Percentiles rank a stretch among this genome's conserved stretches.
These are phyloP conservation scores for Paramisgurnus dabryanus DNA, from an alignment of 2,113 vertebrate genomes.

Conservation along the genomic window DNA sequence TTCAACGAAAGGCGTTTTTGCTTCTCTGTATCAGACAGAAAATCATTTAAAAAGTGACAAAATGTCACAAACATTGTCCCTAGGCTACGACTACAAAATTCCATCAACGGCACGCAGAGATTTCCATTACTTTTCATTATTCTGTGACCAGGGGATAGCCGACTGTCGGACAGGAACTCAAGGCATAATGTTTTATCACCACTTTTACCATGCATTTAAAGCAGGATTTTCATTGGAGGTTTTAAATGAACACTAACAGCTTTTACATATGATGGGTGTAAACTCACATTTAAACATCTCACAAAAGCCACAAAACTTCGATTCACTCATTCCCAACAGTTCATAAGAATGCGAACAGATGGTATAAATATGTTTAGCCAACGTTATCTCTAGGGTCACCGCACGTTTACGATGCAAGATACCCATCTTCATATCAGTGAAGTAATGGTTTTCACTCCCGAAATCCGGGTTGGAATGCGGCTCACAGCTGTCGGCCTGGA, in stretches of 20 bases:
- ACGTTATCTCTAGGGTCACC: slow-evolving; percentile 6
- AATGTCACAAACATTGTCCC: slow-evolving; percentile 48
- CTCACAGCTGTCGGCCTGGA: slow-evolving; percentile 46
- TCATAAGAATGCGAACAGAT: background rate
- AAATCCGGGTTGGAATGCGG: slow-evolving; percentile 38
- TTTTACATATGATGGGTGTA: too few relatives aligned
- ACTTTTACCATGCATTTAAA: background rate
- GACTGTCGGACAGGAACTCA: slow-evolving; percentile 3
- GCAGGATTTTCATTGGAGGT: background rate
- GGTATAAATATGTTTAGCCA: slow-evolving; percentile 16
- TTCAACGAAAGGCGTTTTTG: slow-evolving; percentile 13
- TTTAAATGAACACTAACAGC: background rate
- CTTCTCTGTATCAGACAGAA: slow-evolving; percentile 37
- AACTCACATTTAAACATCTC: too few relatives aligned
- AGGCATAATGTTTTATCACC: background rate
- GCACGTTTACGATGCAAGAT: slow-evolving; percentile 29
- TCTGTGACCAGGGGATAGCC: slow-evolving; percentile 33
- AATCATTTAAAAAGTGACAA: slow-evolving; percentile 46
- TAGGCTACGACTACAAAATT: slow-evolving; percentile 42
- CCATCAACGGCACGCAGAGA: slow-evolving; percentile 22
- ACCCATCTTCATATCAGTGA: slow-evolving; percentile 43
- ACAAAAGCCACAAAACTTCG: too few relatives aligned
- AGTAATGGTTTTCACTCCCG: slow-evolving; percentile 36
- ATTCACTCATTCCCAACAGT: background rate
- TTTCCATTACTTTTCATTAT: slow-evolving; percentile 48